Evolutionary conservation across 2,888 invertebrate genomes (phyloP), one percentile per base, ranked within the genome.

Genomic region (Xanthia icteritia): DNA sequence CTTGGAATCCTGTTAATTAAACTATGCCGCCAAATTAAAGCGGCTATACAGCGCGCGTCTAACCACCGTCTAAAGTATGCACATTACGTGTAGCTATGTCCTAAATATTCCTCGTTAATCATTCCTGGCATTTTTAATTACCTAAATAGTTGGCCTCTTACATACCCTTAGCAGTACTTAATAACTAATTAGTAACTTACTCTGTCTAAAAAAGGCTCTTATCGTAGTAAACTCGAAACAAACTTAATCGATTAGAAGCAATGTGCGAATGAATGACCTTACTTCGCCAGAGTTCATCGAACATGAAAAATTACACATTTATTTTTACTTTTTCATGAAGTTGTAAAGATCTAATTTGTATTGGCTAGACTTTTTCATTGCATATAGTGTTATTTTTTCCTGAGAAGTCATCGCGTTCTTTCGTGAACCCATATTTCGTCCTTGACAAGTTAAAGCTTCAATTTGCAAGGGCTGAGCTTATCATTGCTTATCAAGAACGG

Each of bases 1-100:
- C 93, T 95, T 90, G 93, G 94, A 94, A 94, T 94, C 91, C 92
- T 92, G 94, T 94, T 95, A 96, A 95, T 95, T 95, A 96, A 96
- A 96, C 94, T 94, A 94, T 94, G 92, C 93, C 92, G 87, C 92
- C 90, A 91, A 95, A 95, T 95, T 95, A 94, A 93, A 92, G 89
- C 89, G 85, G 90, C 88, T 87, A 90, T 90, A 89, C 89, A 88
- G 65, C 79, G 66, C 80, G 86, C 83, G 81, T 86, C 84, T 86
- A 82, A 88, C 86, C 84, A 82, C 78, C 74, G 68, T 54, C 80
- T 81, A 89, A 91, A 91, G 89, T 91, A 90, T 91, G 87, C 85
- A 77, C 76, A 72, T 85, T 85, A 76, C 51, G 39, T 68, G 54
- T 27, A 58, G n/a, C 9, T 48, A 39, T 45, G 27, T 56, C 39